These are phyloP conservation scores for Acrocephalus kingi DNA, from an alignment of 2,113 vertebrate species.

Conservation along the genomic window DNA sequence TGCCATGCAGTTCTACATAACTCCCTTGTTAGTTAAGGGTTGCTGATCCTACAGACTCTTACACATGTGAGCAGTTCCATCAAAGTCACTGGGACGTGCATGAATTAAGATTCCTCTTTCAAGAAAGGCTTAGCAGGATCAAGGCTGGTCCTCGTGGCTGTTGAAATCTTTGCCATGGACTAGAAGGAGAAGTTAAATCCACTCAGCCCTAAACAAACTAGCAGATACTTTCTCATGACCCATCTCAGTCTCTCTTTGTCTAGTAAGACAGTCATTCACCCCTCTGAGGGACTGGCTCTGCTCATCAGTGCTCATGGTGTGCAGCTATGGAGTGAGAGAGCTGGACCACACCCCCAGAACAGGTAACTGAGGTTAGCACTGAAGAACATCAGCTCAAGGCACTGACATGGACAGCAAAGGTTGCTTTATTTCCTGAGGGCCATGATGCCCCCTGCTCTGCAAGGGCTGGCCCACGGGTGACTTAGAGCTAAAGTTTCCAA, in stretches of 20 bases:
- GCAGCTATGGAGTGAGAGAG: background rate
- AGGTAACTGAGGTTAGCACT: background rate
- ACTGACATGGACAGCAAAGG: background rate
- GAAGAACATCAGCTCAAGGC: background rate
- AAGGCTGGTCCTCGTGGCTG: background rate
- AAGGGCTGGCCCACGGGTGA: background rate
- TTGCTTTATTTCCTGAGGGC: background rate
- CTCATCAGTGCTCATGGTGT: rapidly evolving
- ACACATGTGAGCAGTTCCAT: constrained; percentile 53
- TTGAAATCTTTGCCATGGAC: background rate
- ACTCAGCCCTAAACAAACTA: background rate
- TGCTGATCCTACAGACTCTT: constrained; percentile 56
- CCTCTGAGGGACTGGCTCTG: background rate
- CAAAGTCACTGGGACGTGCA: constrained; percentile 7
- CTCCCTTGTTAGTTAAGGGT: constrained; percentile 34
- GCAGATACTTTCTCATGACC: background rate
- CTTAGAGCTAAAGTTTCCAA: background rate
- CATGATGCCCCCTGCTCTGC: background rate
- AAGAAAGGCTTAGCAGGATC: constrained; percentile 31
- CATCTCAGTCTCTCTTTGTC: background rate
- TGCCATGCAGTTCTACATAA: constrained; percentile 21
- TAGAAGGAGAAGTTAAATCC: background rate
- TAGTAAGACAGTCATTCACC: background rate
- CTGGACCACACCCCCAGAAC: background rate
- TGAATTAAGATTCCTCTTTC: constrained; percentile 7